phyloP scores from a whole-genome alignment of 1,140 invertebrate species.

The Lepidurus couesii region DNA sequence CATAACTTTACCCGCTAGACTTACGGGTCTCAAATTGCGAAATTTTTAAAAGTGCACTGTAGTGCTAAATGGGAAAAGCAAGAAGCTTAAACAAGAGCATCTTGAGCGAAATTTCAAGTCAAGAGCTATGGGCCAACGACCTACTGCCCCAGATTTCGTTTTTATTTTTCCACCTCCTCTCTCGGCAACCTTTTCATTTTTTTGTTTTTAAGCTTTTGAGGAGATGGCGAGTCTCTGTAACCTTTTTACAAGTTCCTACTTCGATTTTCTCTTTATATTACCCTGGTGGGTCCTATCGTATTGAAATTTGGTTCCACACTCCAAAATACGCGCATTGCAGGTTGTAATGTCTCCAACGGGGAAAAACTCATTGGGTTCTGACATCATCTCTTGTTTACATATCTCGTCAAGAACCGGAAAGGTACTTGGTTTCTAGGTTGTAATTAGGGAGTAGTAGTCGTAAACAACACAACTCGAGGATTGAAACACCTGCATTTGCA shows the following conservation, averaged over 20 bases:
- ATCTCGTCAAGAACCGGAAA: neutral
- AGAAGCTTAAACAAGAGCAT: neutral
- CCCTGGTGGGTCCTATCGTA: no score
- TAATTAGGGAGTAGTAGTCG: neutral
- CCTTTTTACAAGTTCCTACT: no score
- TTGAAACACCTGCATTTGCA: neutral
- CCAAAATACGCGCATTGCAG: no score
- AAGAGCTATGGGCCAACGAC: conserved; percentile 16
- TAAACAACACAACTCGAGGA: neutral
- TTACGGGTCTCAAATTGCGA: neutral
- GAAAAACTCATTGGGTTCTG: no score
- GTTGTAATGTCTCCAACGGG: no score
- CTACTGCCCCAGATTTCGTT: neutral
- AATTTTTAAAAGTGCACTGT: neutral
- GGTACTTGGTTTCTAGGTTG: neutral
- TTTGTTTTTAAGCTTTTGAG: neutral
- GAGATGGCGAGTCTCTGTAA: no score
- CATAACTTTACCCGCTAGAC: no score
- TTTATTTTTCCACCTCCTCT: neutral
- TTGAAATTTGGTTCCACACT: no score
- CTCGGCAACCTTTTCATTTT: neutral
- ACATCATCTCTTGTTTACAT: no score
- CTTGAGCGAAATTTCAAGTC: neutral
- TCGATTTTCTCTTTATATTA: no score
- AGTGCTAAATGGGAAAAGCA: neutral